Base-by-base conservation (phyloP, 1,140 invertebrate genomes). In the Mizuhopecten yessoensis region DNA sequence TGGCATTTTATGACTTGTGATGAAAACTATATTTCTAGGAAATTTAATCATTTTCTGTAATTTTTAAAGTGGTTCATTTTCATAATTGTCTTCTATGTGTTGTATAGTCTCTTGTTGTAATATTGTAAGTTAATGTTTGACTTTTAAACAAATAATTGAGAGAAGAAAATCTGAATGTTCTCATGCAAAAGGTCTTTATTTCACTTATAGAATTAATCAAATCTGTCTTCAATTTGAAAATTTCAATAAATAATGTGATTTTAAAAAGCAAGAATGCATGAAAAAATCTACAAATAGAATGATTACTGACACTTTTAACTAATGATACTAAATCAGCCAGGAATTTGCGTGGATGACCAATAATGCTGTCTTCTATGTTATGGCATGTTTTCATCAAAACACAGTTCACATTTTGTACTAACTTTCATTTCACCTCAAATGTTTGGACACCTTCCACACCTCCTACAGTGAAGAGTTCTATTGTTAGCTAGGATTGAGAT, bases 351-450 rank as follows among this genome's bases (percentile, higher is more conserved):
- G 57, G 5, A 29, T 75, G 57, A 23, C 15, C 11, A 49, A 49
- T 29, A 11, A 15, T 39, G 36, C 13, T 39, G 23, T 75, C 57
- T 75, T 75, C 5, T 1, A n/a, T 75, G 1, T 75, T 75, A 75
- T 7, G 7, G 57, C 57, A 75, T 75, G 57, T 9, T 29, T 75
- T 75, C 57, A 75, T 75, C 23, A 29, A 75, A 75, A 75, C 5
- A 17, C 17, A 45, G 42, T 45, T 75, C 57, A 75, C 57, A 75
- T 75, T 75, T 75, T 75, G 23, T 75, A 75, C 57, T 75, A 75
- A 75, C 57, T 75, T 29, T 75, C n/a, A 75, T 75, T 75, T 75
- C 57, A 75, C 57, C 57, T 75, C n/a, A 75, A 75, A 7, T 1
- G 1, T 45, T 45, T 7, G 17, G n/a, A 75, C 23, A 29, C 57